Evolutionary conservation across 2,113 vertebrate species (phyloP), one percentile per base, ranked within the genome.

Genomic region (Eclectus roratus): DNA sequence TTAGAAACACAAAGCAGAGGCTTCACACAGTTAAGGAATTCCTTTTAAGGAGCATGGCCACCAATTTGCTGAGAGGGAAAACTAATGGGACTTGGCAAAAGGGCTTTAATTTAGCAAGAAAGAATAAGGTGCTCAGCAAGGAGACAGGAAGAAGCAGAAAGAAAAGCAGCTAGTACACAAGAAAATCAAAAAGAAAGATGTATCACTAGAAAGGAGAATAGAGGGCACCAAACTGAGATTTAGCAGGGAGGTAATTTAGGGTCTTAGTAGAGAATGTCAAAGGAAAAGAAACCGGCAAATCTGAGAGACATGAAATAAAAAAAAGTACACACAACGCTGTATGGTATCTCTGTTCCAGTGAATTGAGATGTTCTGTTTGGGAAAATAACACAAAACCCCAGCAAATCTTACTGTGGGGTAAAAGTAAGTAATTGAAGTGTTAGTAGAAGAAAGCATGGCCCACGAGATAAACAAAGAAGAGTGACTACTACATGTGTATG

Each of bases 211-310:
- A 84, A 35, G 18, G 31, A 76, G 72, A 79, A 90, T 4, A 90
- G 37, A 86, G n/a, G 41, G 21, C 80, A 94, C 24, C 35, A 89
- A 88, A 84, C 43, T 35, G 56, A 17, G 76, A 88, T 95, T 86
- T 87, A 72, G 43, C 74, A 76, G 74, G 72, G 44, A 94, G 65
- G 77, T 93, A 93, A 94, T 95, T 88, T 88, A 92, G 31, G 47
- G 19, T 78, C 50, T 61, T 92, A 44, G 24, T 72, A 78, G 35
- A 81, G 61, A 86, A 65, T 24, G 3, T 37, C 49, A 78, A 70
- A 27, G 71, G 53, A 87, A 18, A 83, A 61, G 80, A 82, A 56
- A 86, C 91, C 92, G 77, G 68, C n/a, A 81, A 91, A 84, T 56
- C 39, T 64, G 50, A 85, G 17, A 1, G 2, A 95, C 93, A 90